Conservation (phyloP, 2,797 vertebrate species). For the Mionectes olivaceus region DNA sequence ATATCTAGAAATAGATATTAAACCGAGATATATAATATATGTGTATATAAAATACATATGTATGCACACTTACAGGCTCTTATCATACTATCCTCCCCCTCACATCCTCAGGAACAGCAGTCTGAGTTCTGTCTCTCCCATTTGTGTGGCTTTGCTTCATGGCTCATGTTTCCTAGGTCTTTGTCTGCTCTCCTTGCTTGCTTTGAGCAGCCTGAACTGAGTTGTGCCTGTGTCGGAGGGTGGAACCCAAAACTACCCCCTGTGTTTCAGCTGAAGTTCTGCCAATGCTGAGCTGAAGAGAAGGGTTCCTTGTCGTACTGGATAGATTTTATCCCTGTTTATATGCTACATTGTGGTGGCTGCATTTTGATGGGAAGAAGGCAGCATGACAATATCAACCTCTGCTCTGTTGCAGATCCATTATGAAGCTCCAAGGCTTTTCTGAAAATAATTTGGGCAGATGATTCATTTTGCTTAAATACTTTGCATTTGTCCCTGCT, state of each 20-base stretch:
- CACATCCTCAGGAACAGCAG: not conserved
- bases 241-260: not conserved
- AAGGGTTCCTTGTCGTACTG: not conserved
- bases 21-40: not conserved
- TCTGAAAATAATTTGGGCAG: not conserved
- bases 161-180: not conserved
- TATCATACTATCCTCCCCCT: not conserved
- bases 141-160: not conserved
- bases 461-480: not conserved
- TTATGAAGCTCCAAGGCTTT: not conserved
- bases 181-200: not conserved
- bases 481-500: not conserved
- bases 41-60: fast-evolving
- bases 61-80: fast-evolving
- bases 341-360: fast-evolving
- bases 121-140: not conserved
- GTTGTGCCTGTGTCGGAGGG: not conserved
- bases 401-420: not conserved
- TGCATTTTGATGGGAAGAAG: not conserved
- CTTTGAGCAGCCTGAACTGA: not conserved
- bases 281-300: not conserved
- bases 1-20: not conserved
- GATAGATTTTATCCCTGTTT: not conserved
- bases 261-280: not conserved
- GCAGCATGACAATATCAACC: not conserved